Conservation (phyloP, 2,797 vertebrate species). For the Platyrinchus mystaceus region DNA sequence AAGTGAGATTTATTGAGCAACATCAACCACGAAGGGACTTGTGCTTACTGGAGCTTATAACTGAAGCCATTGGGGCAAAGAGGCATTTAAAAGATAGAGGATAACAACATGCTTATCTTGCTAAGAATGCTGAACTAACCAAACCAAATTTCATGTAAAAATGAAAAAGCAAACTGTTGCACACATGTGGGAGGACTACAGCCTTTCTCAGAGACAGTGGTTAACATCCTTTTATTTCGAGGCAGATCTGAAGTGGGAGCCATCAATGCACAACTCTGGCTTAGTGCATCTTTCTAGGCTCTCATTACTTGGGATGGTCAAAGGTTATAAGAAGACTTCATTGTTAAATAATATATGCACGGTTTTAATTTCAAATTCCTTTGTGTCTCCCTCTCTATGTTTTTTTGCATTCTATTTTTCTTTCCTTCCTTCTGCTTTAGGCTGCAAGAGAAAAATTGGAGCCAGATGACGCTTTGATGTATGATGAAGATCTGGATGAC, state of each 20-base stretch:
- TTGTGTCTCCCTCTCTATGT: background rate
- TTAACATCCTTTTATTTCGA: background rate
- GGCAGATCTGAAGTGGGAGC: background rate
- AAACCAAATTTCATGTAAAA: background rate
- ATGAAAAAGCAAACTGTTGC: background rate
- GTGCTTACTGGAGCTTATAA: background rate
- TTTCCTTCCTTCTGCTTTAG: slow-evolving; percentile 41
- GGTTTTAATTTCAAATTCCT: background rate
- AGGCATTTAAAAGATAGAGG: background rate
- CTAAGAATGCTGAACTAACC: background rate
- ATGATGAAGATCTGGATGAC: slow-evolving; percentile 88
- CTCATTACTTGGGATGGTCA: background rate
- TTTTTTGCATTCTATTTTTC: background rate
- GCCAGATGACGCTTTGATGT: slow-evolving; percentile 86
- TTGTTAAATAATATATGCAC: background rate
- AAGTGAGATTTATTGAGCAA: background rate
- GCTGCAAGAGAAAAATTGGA: slow-evolving; percentile 85
- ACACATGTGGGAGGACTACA: background rate
- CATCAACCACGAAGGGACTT: background rate
- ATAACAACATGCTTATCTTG: background rate
- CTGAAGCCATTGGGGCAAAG: background rate
- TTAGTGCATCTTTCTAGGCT: background rate
- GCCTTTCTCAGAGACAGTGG: background rate
- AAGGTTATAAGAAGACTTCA: background rate
- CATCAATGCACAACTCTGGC: background rate